Conservation (phyloP, 2,888 invertebrate species). For the Aelia acuminata region DNA sequence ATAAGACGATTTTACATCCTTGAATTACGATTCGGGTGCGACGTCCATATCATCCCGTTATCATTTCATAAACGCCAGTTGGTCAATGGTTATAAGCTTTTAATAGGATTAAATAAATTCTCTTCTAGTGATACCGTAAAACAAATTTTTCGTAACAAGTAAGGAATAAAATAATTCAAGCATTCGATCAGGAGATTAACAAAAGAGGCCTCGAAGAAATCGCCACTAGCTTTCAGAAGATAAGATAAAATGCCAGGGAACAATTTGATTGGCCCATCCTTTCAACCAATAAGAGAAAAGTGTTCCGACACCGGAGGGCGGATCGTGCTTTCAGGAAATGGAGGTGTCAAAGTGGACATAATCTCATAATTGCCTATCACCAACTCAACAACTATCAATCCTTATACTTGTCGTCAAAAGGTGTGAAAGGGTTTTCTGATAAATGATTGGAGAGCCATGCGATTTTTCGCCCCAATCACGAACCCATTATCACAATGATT, state of each 20-base stretch:
- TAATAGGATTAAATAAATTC: no score
- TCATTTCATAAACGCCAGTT: no score
- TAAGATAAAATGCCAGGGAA: background rate
- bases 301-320: conserved; percentile 1
- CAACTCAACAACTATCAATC: conserved; percentile 47
- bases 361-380: conserved; percentile 48
- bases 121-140: no score
- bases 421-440: conserved; percentile 50
- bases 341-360: conserved; percentile 51
- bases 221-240: background rate
- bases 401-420: conserved; percentile 43
- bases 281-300: background rate
- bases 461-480: conserved; percentile 47
- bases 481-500: conserved; percentile 36
- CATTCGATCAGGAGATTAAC: background rate
- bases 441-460: conserved; percentile 26
- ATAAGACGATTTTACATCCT: no score
- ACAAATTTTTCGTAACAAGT: no score
- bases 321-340: conserved; percentile 47
- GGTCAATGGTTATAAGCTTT: no score
- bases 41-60: no score
- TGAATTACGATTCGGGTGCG: no score
- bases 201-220: background rate
- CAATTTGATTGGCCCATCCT: conserved; percentile 30
- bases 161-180: background rate